Base-by-base conservation (phyloP, 2,113 vertebrate genomes). In the Poecilia latipinna region DNA sequence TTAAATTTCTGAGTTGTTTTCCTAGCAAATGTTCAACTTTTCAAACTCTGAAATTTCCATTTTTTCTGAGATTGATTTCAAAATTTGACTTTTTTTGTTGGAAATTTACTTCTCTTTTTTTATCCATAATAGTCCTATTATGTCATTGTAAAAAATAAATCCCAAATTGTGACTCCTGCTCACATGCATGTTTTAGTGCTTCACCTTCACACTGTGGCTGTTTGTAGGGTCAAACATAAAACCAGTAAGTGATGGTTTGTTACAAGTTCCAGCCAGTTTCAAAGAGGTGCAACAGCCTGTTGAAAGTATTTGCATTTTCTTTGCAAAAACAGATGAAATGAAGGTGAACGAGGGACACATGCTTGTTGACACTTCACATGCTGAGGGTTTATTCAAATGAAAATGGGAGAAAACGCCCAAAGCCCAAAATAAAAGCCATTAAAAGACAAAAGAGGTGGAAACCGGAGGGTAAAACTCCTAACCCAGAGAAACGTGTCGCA, bases 141-240 rank as follows among this genome's bases (percentile, higher is more conserved):
- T 12, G 35, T 10, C 10, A 37, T 37, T 37, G 35, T 37, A 37
- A 37, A 37, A 37, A 37, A 37, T 37, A 37, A 37, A 37, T 11
- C 10, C 10, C 35, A 37, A 2, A 11, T 35, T 11, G 10, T 37
- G 7, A 75, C 54, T 61, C 42, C 60, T 72, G 35, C 37, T 57
- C 57, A 71, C 75, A 78, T 77, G 74, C 83, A 80, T 63, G 65
- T 15, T 44, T 61, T 78, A 67, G 17, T 57, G 3, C 19, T 8
- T 51, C 48, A 51, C 48, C 0, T 5, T 51, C 48, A 51, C 48
- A 51, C 4, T 22, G 48, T 24, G 17, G 17, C 48, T 8, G 48
- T 51, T 22, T 19, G 3, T 26, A 13, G n/a, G 19, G 24, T 12
- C 15, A 51, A 51, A 77, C 61, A 39, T 32, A 75, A 17, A 78